Base-by-base conservation (phyloP, 2,797 vertebrate genomes). In the Amblyraja radiata region DNA sequence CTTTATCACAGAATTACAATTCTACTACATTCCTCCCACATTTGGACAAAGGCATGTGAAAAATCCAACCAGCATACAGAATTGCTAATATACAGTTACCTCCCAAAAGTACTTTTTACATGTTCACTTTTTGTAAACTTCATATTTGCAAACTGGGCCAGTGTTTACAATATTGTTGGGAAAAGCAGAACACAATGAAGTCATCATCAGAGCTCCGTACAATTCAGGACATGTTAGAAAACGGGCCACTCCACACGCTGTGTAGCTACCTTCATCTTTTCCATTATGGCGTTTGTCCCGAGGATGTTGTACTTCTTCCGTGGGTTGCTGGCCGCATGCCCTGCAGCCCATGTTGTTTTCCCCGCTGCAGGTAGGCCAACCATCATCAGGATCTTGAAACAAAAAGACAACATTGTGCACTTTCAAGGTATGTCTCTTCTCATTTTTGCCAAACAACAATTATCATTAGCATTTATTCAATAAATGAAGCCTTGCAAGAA, bases 221-320 rank as follows among this genome's bases (percentile, higher is more conserved):
- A 21, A 32, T 32, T 46, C 25, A 16, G 16, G 32, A 16, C 2
- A 73, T 5, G 21, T n/a, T 58, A 68, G 25, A 39, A 81, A 21
- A 1, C 8, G 28, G 77, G 54, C 32, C 11, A 58, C 8, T 74
- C 54, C 10, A 6, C 25, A 10, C 1, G 18, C 32, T 25, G 6
- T 0, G 58, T 36, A 61, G 95, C 92, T 90, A 99, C 98, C 97
- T 98, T 97, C 98, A 99, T 99, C 95, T 99, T 99, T 94, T 99
- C 98, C 98, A 99, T 99, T 94, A 99, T 99, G 93, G 98, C 98
- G 36, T 99, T 99, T 93, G 98, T 99, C 28, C 98, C 98, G 95
- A 99, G 95, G 94, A 98, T 98, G 95, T 99, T 99, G 95, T 97
- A 99, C 93, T 98, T 99, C 96, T 98, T 99, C 65, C 96, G 96